Evolutionary conservation across 2,797 vertebrate species (phyloP).

Genomic region (Anas georgica): DNA sequence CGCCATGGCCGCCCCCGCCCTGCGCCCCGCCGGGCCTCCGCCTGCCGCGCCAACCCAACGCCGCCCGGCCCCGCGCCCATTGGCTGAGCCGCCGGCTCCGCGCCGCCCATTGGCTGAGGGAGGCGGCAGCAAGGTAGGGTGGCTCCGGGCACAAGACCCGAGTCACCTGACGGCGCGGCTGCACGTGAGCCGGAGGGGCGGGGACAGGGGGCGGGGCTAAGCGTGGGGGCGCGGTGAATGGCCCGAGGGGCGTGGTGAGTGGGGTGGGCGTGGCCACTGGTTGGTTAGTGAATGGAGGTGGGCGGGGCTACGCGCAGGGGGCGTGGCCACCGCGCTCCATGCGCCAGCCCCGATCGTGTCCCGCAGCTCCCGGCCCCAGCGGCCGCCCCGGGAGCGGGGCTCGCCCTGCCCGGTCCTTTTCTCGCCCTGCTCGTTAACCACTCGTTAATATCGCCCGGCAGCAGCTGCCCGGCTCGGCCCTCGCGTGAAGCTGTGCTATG

Average conservation of each 20-base stretch:
- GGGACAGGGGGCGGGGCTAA: neutral
- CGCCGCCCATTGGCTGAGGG: conserved; percentile 68
- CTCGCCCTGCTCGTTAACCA: neutral
- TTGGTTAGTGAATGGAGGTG: too few species aligned
- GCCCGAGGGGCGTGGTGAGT: too few species aligned
- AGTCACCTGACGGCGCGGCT: conserved; percentile 86
- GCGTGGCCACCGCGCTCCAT: too few species aligned
- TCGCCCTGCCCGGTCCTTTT: neutral
- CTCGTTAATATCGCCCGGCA: too few species aligned
- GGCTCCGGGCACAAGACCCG: conserved; percentile 75
- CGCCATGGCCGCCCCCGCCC: conserved; percentile 40
- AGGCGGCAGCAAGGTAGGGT: conserved; percentile 27
- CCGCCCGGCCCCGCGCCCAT: neutral
- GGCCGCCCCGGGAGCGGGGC: fast-evolving
- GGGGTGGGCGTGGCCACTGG: too few species aligned
- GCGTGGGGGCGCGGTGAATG: too few species aligned
- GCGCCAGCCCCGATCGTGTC: too few species aligned
- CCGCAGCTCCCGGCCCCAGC: neutral
- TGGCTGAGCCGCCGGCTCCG: neutral
- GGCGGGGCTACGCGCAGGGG: too few species aligned
- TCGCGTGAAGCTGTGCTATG: fast-evolving
- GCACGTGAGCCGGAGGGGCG: conserved; percentile 39
- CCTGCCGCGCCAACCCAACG: neutral
- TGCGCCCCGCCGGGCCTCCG: conserved; percentile 37
- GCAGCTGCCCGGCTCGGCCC: fast-evolving